phyloP scores from a whole-genome alignment of 2,113 vertebrate species.

The Centrocercus urophasianus region DNA sequence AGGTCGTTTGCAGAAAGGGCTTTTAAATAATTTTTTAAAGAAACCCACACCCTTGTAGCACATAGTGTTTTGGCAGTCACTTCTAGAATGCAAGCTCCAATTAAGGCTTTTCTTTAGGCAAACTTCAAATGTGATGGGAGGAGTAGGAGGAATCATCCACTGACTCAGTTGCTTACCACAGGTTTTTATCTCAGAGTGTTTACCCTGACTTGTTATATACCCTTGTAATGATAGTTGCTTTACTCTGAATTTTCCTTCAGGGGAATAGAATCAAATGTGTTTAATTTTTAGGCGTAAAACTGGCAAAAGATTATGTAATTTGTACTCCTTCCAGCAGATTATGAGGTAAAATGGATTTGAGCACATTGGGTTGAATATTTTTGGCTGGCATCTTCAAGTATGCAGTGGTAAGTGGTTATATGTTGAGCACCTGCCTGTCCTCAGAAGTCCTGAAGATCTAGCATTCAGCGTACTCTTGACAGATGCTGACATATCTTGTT shows the following conservation, averaged over 20 bases:
- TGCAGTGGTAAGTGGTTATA: neutral
- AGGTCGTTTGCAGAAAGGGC: neutral
- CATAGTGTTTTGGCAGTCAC: neutral
- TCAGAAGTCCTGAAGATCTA: neutral
- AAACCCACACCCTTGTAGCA: neutral
- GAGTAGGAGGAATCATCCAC: conserved; percentile 29
- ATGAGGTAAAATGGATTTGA: conserved; percentile 41
- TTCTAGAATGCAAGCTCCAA: neutral
- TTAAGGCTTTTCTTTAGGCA: conserved; percentile 49
- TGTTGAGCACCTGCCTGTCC: conserved; percentile 35
- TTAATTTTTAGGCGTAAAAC: conserved; percentile 25
- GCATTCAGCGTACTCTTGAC: neutral
- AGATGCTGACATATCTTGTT: neutral
- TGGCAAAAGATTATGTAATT: conserved; percentile 23
- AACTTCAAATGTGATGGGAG: neutral
- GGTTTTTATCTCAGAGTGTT: neutral
- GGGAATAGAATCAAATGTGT: neutral
- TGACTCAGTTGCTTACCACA: conserved; percentile 45
- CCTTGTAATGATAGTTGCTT: neutral
- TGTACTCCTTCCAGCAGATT: neutral
- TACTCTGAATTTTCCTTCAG: conserved; percentile 18
- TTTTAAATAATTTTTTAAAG: neutral
- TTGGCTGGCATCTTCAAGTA: conserved; percentile 42
- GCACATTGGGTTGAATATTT: neutral
- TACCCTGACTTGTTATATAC: conserved; percentile 1